Percentiles rank a stretch among this genome's conserved stretches.
Evolutionary conservation across 2,113 vertebrate species (phyloP).

Genomic region (Brevimyrus niger): DNA sequence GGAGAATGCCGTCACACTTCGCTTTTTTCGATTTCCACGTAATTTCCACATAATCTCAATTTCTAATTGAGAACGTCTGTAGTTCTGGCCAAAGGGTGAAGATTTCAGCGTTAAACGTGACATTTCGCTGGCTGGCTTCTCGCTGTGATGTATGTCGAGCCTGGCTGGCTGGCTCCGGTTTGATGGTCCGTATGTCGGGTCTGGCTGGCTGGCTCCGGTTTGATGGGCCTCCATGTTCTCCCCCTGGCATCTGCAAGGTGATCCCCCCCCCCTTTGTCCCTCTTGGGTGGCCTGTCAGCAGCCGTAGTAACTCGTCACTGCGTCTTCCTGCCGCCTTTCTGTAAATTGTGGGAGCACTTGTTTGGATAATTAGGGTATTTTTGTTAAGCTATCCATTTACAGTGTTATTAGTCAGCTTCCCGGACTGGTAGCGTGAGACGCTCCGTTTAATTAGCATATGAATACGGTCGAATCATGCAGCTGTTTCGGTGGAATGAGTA

Average conservation of each 20-base stretch:
- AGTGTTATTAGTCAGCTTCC: neutral
- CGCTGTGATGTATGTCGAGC: too few species aligned
- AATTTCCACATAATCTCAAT: too few species aligned
- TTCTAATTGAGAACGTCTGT: neutral
- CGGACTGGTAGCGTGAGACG: neutral
- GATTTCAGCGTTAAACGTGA: neutral
- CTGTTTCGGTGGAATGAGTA: neutral
- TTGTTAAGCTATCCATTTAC: neutral
- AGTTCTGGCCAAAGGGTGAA: neutral
- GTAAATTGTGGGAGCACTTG: neutral
- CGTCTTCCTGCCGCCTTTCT: neutral
- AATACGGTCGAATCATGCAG: neutral
- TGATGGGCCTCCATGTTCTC: neutral
- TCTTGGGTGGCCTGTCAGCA: neutral
- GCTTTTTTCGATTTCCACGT: neutral
- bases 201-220: neutral
- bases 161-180: too few species aligned
- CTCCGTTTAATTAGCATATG: neutral
- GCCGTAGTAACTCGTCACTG: neutral
- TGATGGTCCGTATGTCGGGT: neutral
- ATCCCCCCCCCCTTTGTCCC: neutral
- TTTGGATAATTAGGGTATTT: neutral
- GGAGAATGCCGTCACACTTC: neutral
- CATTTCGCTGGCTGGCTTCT: neutral
- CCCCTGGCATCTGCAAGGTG: neutral